Conservation (phyloP, 2,888 invertebrate species). For the Dendrolimus pini region DNA sequence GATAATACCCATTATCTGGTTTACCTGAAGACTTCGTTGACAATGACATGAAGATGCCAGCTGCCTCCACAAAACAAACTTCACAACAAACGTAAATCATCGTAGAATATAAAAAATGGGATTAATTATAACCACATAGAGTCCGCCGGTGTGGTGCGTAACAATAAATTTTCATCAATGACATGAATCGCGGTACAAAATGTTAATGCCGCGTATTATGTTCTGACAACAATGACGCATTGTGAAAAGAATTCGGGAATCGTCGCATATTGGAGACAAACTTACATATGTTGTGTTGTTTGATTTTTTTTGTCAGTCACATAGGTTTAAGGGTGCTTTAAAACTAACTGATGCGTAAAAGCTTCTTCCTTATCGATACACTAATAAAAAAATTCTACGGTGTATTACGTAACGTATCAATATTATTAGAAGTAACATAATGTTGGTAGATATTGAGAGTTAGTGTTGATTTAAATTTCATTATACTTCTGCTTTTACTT, state of each 20-base stretch:
- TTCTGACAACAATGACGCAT: constrained; percentile 65
- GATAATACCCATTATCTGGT: constrained; percentile 68
- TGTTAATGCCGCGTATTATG: constrained; percentile 72
- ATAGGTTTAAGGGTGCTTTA: constrained; percentile 12
- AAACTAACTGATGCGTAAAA: neutral
- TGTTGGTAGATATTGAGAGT: neutral
- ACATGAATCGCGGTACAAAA: constrained; percentile 68
- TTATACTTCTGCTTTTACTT: neutral
- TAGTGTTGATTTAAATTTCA: neutral
- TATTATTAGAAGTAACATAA: neutral
- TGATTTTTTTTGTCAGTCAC: constrained; percentile 36
- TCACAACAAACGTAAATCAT: constrained; percentile 62
- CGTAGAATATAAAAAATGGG: constrained; percentile 48
- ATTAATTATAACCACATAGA: constrained; percentile 54
- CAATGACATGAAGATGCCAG: constrained; percentile 61
- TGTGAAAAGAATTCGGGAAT: constrained; percentile 57
- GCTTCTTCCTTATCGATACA: neutral
- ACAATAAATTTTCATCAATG: constrained; percentile 74
- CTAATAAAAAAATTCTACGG: neutral
- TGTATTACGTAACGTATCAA: neutral
- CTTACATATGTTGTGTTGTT: constrained; percentile 46
- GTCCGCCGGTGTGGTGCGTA: constrained; percentile 36
- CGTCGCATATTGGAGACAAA: constrained; percentile 42
- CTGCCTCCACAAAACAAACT: constrained; percentile 73
- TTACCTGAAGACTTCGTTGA: constrained; percentile 59